Percentiles rank a stretch among this genome's conserved stretches.
phyloP scores from a whole-genome alignment of 2,113 vertebrate genomes.

The Balaeniceps rex region DNA sequence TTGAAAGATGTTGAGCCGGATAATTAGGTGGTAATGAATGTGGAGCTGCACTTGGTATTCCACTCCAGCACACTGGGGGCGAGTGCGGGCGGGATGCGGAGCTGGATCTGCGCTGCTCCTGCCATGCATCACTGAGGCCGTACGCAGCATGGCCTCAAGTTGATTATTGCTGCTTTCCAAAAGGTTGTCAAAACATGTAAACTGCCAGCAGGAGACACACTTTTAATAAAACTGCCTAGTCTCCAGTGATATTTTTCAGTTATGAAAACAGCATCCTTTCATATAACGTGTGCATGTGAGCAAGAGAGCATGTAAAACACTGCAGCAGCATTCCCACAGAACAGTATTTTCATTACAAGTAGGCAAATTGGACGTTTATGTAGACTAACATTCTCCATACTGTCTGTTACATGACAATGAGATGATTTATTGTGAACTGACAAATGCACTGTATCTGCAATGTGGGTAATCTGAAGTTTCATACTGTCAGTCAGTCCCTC shows the following conservation, averaged over 20 bases:
- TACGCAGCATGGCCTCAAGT: constrained; percentile 24
- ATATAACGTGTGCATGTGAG: not conserved
- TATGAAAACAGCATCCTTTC: not conserved
- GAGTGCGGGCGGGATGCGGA: not conserved
- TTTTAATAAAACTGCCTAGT: constrained; percentile 60
- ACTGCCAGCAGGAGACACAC: constrained; percentile 43
- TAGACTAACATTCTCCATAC: not conserved
- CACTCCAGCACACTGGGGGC: constrained; percentile 57
- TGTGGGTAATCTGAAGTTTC: not conserved
- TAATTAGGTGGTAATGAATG: constrained; percentile 71
- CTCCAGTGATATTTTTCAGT: constrained; percentile 21
- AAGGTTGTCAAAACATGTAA: constrained; percentile 53
- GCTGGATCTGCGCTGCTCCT: not conserved
- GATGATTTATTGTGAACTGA: not conserved
- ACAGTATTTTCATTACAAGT: not conserved
- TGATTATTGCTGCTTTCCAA: constrained; percentile 46
- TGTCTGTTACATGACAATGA: not conserved
- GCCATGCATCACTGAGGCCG: constrained; percentile 54
- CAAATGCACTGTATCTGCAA: not conserved
- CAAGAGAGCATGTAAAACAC: constrained; percentile 2
- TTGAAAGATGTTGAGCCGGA: constrained; percentile 38
- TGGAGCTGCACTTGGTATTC: constrained; percentile 48
- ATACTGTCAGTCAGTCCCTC: not conserved
- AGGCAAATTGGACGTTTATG: not conserved
- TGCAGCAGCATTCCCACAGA: not conserved